phyloP scores from a whole-genome alignment of 1,140 invertebrate species.

The Caenorhabditis brenneri region DNA sequence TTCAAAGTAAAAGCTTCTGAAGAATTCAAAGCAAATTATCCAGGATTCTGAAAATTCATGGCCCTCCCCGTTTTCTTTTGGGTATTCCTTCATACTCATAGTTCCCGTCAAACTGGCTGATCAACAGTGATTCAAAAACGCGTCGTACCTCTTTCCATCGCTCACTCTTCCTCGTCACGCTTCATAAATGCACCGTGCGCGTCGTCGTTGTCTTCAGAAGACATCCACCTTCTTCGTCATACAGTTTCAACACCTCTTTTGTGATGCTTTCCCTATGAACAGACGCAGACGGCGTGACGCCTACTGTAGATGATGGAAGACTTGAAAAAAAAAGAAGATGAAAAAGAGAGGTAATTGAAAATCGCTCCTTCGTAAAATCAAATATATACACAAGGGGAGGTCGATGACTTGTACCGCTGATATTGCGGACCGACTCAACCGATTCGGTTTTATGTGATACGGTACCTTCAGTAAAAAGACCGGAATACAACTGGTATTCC shows the following conservation, averaged over 20 bases:
- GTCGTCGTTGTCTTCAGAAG: constrained; percentile 36
- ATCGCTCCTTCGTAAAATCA: not conserved
- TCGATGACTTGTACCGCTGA: constrained; percentile 37
- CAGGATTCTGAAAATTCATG: not conserved
- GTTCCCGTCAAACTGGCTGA: constrained; percentile 10
- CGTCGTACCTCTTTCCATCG: not conserved
- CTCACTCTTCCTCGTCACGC: not conserved
- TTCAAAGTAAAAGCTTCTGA: too few relatives aligned
- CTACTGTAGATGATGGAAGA: not conserved
- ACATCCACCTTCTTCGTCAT: not conserved
- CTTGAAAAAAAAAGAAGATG: not conserved
- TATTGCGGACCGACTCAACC: constrained; percentile 38
- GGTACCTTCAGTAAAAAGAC: not conserved
- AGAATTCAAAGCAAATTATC: not conserved
- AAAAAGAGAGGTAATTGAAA: constrained; percentile 1
- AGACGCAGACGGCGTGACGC: constrained; percentile 35
- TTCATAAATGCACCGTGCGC: constrained; percentile 41
- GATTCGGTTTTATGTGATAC: constrained; percentile 33
- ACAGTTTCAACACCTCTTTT: constrained; percentile 42
- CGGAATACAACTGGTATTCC: constrained; percentile 27
- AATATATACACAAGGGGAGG: constrained; percentile 35
- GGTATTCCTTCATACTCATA: not conserved
- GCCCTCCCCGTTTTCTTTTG: not conserved
- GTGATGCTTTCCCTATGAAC: not conserved
- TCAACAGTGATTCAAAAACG: constrained; percentile 37